These are phyloP conservation scores for Calidris pygmaea DNA, from an alignment of 2,113 vertebrate genomes.

Conservation along the genomic window DNA sequence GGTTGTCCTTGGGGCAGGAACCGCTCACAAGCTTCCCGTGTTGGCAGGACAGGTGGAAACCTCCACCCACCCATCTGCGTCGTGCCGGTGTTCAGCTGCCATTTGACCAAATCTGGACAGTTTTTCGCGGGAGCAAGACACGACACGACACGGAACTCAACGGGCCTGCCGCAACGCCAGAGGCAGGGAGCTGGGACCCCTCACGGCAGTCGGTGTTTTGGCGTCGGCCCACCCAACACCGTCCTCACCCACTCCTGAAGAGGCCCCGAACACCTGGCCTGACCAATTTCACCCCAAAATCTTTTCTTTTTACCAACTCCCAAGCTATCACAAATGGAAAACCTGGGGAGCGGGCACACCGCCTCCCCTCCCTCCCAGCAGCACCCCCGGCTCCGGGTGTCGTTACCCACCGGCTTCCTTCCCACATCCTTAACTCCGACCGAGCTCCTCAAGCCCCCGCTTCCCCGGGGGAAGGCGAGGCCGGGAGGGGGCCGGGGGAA, in stretches of 20 bases:
- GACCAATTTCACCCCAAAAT: too few species aligned
- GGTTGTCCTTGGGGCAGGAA: too few species aligned
- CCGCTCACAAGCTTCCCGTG: not conserved
- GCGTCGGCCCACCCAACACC: fast-evolving
- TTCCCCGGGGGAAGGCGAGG: not conserved
- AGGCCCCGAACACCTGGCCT: fast-evolving
- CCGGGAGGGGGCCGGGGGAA: not conserved
- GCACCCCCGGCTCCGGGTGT: fast-evolving
- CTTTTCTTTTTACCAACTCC: not conserved
- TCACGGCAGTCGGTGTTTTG: fast-evolving
- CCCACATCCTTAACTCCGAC: too few species aligned
- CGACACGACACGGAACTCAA: too few species aligned
- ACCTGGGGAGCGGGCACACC: fast-evolving
- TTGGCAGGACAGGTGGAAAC: not conserved
- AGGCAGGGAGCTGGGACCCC: fast-evolving
- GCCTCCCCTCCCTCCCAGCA: too few species aligned
- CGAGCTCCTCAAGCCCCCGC: not conserved
- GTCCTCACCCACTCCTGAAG: fast-evolving
- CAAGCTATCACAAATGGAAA: not conserved
- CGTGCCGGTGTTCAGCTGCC: too few species aligned
- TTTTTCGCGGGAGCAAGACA: not conserved
- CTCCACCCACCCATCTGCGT: fast-evolving
- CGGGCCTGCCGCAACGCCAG: fast-evolving
- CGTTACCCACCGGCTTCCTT: fast-evolving
- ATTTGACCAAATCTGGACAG: too few species aligned